Base-by-base conservation (phyloP, 2,888 invertebrate species). In the Drosophila seclusa region DNA sequence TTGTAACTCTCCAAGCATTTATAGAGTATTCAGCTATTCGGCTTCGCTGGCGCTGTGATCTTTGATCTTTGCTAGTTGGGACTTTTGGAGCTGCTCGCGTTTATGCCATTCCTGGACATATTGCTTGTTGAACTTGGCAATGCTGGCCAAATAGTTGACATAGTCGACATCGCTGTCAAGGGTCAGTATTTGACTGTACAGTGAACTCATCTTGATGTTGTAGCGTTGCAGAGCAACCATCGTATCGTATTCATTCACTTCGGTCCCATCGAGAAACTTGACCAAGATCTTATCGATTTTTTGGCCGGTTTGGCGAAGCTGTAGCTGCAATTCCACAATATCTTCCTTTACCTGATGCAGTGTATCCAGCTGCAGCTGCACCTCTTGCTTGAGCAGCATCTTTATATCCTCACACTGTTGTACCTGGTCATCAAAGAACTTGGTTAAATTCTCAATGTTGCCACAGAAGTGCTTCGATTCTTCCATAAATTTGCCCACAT, bases 121-220 rank as follows among this genome's bases (percentile, higher is more conserved):
- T 16, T 70, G 36, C 6, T 53, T 50, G 18, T 83, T 83, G n/a
- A 70, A 16, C 7, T 16, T 38, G 18, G 84, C 67, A 40, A 82
- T 40, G 27, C 64, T 48, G 16, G 49, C 52, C 62, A 83, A 27
- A 40, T 73, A 79, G n/a, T 10, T 34, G 2, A 82, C 77, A 24
- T 73, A 72, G 36, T 82, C 75, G 7, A 80, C 49, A 55, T 83
- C 83, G 49, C 71, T 72, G 34, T 78, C 84, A 4, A 82, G 53
- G 0, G 61, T 49, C 4, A 83, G 18, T 0, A 76, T 76, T 11
- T 75, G 73, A 1, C 68, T 55, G 31, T 62, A 84, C 1, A 82
- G 50, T 1, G 65, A 13, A 18, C 64, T 68, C 71, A 84, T 78
- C 60, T 80, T 82, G 0, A 70, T 11, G n/a, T 68, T 72, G 16